Evolutionary conservation across 1,140 invertebrate species (phyloP), one percentile per base, ranked within the genome.

Genomic region (Steinernema khuongi): DNA sequence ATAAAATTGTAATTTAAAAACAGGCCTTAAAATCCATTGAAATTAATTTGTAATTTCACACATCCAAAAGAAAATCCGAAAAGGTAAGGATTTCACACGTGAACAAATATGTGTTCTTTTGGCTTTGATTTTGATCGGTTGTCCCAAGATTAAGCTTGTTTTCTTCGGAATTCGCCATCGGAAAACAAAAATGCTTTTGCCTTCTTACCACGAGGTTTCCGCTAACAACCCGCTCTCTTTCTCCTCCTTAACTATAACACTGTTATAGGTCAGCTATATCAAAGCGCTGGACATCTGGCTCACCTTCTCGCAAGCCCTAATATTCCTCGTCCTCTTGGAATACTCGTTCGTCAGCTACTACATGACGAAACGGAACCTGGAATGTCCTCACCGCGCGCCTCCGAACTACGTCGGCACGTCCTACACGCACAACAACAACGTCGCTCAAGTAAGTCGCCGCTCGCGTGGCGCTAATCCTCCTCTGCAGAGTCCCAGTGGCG

Each of bases 201-300:
- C n/a, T n/a, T n/a, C n/a, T n/a, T n/a, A n/a, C n/a, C n/a, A n/a
- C n/a, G n/a, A n/a, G n/a, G n/a, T n/a, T n/a, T n/a, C n/a, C n/a
- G n/a, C n/a, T n/a, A n/a, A n/a, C 50, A 60, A 60, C 19, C 50
- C 26, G 50, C 50, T 2, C 26, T 22, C 26, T 17, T 17, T 60
- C 7, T n/a, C 11, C 7, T n/a, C 11, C 50, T 22, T n/a, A 60
- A 60, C 7, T 11, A 11, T 41, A 14, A 22, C 11, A 22, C 11
- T 60, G 69, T 74, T 80, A 81, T 30, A 80, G 79, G 80, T 81
- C 43, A 73, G 72, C 67, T 83, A 83, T 70, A 79, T 83, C 44
- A 85, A 83, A 71, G 83, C 83, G 2, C 67, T 83, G 76, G 82
- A 83, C 76, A 80, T 83, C 66, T 83, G 82, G 82, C 72, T 85